phyloP scores from a whole-genome alignment of 2,888 invertebrate genomes.

The Hirtodrosophila histrioides region DNA sequence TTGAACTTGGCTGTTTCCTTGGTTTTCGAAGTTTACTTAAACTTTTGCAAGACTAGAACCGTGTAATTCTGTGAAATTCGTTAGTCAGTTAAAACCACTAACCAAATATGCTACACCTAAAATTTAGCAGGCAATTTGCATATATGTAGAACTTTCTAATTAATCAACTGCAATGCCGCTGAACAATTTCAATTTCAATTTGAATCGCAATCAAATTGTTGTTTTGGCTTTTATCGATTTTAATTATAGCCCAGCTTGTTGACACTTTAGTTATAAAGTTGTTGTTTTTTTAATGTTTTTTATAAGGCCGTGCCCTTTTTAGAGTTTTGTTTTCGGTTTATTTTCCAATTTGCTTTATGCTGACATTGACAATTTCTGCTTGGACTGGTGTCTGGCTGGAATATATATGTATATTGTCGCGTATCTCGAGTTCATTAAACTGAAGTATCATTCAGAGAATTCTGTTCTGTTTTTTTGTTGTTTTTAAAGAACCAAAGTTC shows the following conservation, averaged over 20 bases:
- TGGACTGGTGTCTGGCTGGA: constrained; percentile 36
- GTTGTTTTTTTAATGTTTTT: too few relatives aligned
- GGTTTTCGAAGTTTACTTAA: constrained; percentile 27
- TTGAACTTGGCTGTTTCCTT: constrained; percentile 40
- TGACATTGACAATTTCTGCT: constrained; percentile 38
- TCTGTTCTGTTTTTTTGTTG: constrained; percentile 18
- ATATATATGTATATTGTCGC: constrained; percentile 52
- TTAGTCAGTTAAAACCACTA: constrained; percentile 1
- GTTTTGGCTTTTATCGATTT: constrained; percentile 31
- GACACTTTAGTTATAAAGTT: background rate
- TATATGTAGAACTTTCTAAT: constrained; percentile 32
- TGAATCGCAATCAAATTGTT: constrained; percentile 35
- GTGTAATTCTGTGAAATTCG: background rate
- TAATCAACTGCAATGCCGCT: constrained; percentile 24
- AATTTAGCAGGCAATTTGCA: constrained; percentile 20
- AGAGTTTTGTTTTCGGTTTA: constrained; percentile 18
- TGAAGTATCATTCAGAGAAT: constrained; percentile 72
- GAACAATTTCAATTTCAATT: constrained; percentile 3
- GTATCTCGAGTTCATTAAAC: constrained; percentile 69
- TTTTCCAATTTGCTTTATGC: constrained; percentile 7
- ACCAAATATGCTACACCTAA: constrained; percentile 10
- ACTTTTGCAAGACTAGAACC: too few relatives aligned
- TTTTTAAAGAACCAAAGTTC: constrained; percentile 62
- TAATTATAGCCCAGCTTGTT: constrained; percentile 47
- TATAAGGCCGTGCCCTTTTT: constrained; percentile 38